Base-by-base conservation (phyloP, 2,888 invertebrate species). In the Amphipyra tragopoginis region DNA sequence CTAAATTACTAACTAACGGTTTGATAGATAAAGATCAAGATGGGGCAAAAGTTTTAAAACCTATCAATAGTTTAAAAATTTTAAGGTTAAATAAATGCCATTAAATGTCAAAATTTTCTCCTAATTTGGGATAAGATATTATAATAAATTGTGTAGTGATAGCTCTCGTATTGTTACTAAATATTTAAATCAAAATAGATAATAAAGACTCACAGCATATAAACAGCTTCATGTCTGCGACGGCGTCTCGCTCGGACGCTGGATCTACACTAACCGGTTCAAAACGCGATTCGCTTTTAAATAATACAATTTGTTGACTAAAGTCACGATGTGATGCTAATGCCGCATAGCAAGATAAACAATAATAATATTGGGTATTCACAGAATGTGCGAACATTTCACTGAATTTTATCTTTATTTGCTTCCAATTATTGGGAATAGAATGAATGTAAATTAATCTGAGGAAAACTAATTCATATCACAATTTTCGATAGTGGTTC, bases 221-320 rank as follows among this genome's bases (percentile, higher is more conserved):
- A 48, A 84, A 44, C 38, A 79, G 58, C 79, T 85, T 85, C 88
- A 87, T 88, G 51, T 44, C 79, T 67, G 66, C 54, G 54, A 59
- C 55, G 50, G 69, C 65, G 77, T 65, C 63, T 65, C 76, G 47
- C 54, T 65, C 76, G 65, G 73, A 71, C 71, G 81, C 72, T 77
- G 67, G 75, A 70, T 67, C 56, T 40, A 74, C 75, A 89, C 87
- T 87, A 82, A 86, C 86, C 77, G 79, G 80, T 85, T 80, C 49
- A 33, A 40, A 43, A 50, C 49, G 64, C 48, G 59, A 59, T 61
- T 66, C 64, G 73, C 74, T 82, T 79, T 79, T 82, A 85, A 69
- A 74, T 78, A 77, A 71, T 57, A 61, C 49, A 42, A 59, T 51
- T 58, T 60, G 70, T 65, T 67, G 69, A 66, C 64, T 43, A 15